Evolutionary conservation across 2,797 vertebrate species (phyloP).

Genomic region (Rallus crepitans): DNA sequence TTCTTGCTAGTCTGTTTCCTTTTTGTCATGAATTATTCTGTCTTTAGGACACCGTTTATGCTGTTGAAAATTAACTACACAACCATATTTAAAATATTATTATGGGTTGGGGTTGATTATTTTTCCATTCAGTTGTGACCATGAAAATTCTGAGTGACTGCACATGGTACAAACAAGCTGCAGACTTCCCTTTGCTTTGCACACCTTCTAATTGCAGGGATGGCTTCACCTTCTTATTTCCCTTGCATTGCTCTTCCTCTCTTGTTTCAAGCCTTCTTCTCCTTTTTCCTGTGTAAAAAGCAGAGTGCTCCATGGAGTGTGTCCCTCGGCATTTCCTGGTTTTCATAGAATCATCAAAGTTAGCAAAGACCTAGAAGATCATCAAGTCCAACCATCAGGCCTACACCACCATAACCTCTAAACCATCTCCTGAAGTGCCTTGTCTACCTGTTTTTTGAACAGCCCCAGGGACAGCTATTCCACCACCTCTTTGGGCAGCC

Average conservation of each 20-base stretch:
- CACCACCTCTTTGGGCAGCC: too few species aligned
- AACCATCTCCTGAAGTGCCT: too few species aligned
- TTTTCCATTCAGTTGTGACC: not conserved
- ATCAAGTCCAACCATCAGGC: too few species aligned
- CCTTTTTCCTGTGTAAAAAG: not conserved
- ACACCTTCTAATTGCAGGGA: rapidly evolving
- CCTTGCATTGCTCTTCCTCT: not conserved
- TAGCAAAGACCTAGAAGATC: too few species aligned
- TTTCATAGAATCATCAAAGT: too few species aligned
- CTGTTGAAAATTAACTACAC: not conserved
- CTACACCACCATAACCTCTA: too few species aligned
- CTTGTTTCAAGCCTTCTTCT: not conserved
- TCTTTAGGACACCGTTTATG: not conserved
- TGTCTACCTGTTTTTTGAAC: too few species aligned
- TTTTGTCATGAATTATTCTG: not conserved
- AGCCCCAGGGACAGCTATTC: too few species aligned
- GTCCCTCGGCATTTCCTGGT: too few species aligned
- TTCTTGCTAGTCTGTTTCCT: not conserved
- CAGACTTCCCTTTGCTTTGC: not conserved
- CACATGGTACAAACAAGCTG: not conserved
- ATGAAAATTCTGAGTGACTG: not conserved
- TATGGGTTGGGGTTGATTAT: not conserved
- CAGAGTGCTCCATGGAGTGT: too few species aligned
- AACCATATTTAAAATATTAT: not conserved
- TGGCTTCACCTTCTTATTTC: not conserved